Percentiles rank a stretch among this genome's conserved stretches.
phyloP scores from a whole-genome alignment of 2,797 vertebrate genomes.

The Eospalax fontanierii region DNA sequence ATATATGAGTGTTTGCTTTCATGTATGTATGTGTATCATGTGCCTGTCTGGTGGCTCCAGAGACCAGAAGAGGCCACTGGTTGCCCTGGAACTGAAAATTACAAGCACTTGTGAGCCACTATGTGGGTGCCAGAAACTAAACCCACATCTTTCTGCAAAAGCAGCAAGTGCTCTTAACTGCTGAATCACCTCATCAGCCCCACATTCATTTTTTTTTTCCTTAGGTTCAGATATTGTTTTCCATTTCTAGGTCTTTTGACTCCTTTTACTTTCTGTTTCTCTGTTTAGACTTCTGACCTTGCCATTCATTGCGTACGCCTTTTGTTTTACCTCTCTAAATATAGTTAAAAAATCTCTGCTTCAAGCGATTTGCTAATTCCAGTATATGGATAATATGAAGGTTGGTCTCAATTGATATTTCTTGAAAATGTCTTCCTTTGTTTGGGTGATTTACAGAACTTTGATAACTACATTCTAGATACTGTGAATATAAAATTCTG shows the following conservation, averaged over 20 bases:
- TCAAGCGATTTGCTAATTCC: neutral
- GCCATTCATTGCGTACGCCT: neutral
- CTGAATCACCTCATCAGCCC: no score
- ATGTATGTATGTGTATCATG: no score
- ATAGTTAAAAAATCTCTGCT: neutral
- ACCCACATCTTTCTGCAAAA: no score
- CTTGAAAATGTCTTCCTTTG: neutral
- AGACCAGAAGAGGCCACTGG: no score
- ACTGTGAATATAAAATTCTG: neutral
- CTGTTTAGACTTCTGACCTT: neutral
- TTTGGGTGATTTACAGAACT: neutral
- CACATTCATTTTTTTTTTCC: neutral
- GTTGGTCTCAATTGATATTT: neutral
- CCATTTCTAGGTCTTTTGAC: constrained; percentile 5
- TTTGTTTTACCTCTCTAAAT: neutral
- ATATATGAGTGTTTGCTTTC: no score
- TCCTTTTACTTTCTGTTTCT: neutral
- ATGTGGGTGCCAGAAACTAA: no score
- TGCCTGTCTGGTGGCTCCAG: no score
- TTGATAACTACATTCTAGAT: neutral
- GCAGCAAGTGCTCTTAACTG: no score
- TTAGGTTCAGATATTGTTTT: neutral
- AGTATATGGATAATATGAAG: neutral
- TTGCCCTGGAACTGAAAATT: no score
- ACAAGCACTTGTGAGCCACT: no score